Evolutionary conservation across 2,888 invertebrate genomes (phyloP).

Genomic region (Ophion costatus): DNA sequence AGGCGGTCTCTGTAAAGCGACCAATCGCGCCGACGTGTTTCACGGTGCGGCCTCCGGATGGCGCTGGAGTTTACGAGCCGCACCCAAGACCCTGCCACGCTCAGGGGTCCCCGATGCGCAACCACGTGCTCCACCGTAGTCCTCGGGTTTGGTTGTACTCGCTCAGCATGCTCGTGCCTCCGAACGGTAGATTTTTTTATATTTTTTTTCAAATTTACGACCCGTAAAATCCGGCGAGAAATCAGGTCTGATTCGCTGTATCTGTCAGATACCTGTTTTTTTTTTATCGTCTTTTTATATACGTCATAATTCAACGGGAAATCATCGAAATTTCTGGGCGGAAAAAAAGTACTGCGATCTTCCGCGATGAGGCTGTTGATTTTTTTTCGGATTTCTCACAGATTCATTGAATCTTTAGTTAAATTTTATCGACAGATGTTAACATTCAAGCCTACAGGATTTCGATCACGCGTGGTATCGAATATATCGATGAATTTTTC

Average conservation of each 20-base stretch:
- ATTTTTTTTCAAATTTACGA: conserved; percentile 17
- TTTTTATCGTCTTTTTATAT: neutral
- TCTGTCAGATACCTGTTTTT: neutral
- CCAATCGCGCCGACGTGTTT: conserved; percentile 37
- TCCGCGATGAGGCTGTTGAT: no score
- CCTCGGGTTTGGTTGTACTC: conserved; percentile 73
- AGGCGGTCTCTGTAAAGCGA: conserved; percentile 44
- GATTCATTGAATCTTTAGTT: neutral
- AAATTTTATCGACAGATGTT: no score
- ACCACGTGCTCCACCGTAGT: conserved; percentile 74
- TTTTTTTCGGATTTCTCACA: no score
- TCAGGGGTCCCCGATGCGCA: conserved; percentile 46
- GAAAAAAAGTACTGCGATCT: neutral
- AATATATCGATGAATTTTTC: no score
- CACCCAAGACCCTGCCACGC: conserved; percentile 75
- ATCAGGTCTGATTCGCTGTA: no score
- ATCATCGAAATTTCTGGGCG: neutral
- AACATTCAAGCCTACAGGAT: no score
- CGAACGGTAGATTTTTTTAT: neutral
- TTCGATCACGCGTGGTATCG: no score
- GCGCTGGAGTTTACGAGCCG: conserved; percentile 77
- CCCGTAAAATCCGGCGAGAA: neutral
- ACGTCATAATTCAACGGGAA: neutral
- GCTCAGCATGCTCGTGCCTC: neutral
- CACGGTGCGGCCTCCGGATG: conserved; percentile 71